Percentiles rank a stretch among this genome's conserved stretches.
Conservation (phyloP, 2,113 vertebrate genomes). For the Psittacara wagleri region DNA sequence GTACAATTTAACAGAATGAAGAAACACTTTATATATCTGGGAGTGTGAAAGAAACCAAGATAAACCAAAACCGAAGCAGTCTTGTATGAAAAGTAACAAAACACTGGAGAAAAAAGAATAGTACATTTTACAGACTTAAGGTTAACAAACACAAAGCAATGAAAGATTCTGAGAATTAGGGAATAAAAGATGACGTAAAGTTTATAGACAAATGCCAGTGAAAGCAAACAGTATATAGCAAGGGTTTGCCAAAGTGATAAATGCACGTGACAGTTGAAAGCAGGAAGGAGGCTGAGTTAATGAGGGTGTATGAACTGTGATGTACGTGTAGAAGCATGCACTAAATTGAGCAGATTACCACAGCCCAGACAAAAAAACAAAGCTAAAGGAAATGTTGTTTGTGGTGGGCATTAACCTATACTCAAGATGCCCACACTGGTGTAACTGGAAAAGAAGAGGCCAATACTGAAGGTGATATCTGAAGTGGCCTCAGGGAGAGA, state of each 20-base stretch:
- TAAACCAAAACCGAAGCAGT: not conserved
- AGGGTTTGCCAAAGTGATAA: not conserved
- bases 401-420: not conserved
- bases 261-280: not conserved
- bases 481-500: not conserved
- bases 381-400: not conserved
- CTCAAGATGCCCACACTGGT: not conserved
- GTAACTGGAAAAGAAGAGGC: not conserved
- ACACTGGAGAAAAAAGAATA: not conserved
- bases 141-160: not conserved
- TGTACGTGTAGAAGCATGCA: not conserved
- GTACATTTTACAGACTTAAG: not conserved
- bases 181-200: not conserved
- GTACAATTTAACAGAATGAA: not conserved
- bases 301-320: not conserved
- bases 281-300: not conserved
- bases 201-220: not conserved
- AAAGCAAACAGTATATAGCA: not conserved
- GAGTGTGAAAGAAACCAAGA: not conserved
- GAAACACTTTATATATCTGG: not conserved
- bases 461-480: not conserved
- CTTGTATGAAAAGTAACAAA: not conserved
- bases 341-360: not conserved
- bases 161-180: not conserved
- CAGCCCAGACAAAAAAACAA: not conserved